Evolutionary conservation across 2,113 vertebrate genomes (phyloP).

Genomic region (Helogale parvula): DNA sequence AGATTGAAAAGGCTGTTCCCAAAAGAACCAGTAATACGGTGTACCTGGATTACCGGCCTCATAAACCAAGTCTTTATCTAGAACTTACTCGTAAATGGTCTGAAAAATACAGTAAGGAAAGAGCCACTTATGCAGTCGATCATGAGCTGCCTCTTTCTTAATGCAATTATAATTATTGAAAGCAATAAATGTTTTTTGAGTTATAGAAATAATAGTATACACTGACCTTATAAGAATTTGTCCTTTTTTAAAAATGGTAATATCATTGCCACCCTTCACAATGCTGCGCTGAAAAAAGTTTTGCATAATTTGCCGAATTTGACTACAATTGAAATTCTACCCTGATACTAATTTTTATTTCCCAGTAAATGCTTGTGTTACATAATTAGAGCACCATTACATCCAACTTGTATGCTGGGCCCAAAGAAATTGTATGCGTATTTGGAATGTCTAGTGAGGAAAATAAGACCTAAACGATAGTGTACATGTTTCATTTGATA

Average conservation of each 20-base stretch:
- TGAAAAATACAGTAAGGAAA: conserved; percentile 91
- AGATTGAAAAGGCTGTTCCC: conserved; percentile 96
- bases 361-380: neutral
- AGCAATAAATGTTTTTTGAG: neutral
- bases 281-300: conserved; percentile 49
- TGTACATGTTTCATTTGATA: neutral
- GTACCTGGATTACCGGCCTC: conserved; percentile 96
- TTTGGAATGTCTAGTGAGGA: neutral
- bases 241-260: conserved; percentile 26
- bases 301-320: neutral
- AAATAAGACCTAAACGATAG: neutral
- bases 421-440: neutral
- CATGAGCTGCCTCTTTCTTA: conserved; percentile 49
- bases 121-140: conserved; percentile 85
- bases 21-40: conserved; percentile 87
- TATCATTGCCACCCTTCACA: conserved; percentile 25
- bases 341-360: conserved; percentile 45
- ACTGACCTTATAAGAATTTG: conserved; percentile 58
- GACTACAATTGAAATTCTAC: neutral
- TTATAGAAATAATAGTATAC: conserved; percentile 23
- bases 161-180: neutral
- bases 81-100: conserved; percentile 97
- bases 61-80: conserved; percentile 93
- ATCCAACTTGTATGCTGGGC: neutral
- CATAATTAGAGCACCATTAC: neutral